phyloP scores from a whole-genome alignment of 2,888 invertebrate genomes.

The Agrilus mali region DNA sequence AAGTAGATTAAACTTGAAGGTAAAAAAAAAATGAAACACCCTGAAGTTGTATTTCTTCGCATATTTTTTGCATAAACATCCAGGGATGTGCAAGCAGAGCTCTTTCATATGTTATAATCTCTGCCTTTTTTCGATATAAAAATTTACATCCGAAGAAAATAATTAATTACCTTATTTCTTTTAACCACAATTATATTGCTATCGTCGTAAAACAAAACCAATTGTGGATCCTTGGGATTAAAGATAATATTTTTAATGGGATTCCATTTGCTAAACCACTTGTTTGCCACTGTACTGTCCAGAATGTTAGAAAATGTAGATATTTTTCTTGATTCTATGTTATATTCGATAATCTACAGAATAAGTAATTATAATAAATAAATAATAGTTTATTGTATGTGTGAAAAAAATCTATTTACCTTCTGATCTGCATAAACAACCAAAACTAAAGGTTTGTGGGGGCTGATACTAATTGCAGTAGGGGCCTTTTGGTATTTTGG shows the following conservation, averaged over 20 bases:
- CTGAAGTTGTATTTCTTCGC: too few relatives aligned
- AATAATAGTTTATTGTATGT: constrained; percentile 1
- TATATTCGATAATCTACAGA: constrained; percentile 62
- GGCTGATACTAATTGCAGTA: constrained; percentile 59
- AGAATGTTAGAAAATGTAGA: constrained; percentile 48
- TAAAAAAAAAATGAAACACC: too few relatives aligned
- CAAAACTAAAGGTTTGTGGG: constrained; percentile 44
- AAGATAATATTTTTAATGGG: constrained; percentile 49
- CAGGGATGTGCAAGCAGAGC: too few relatives aligned
- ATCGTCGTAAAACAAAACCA: constrained; percentile 63
- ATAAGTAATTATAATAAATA: constrained; percentile 1
- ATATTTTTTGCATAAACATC: too few relatives aligned
- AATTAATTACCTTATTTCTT: constrained; percentile 36
- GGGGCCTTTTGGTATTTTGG: constrained; percentile 59
- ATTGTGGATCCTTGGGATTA: constrained; percentile 47
- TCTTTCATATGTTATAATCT: too few relatives aligned
- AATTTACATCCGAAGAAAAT: too few relatives aligned
- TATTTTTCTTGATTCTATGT: constrained; percentile 47
- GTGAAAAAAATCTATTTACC: constrained; percentile 36
- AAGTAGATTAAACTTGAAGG: too few relatives aligned
- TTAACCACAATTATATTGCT: constrained; percentile 50
- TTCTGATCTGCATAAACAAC: constrained; percentile 69
- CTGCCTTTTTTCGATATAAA: too few relatives aligned
- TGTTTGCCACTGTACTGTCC: constrained; percentile 38
- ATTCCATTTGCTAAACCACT: constrained; percentile 45